Evolutionary conservation across 2,113 vertebrate species (phyloP).

Genomic region (Lagopus leucura): DNA sequence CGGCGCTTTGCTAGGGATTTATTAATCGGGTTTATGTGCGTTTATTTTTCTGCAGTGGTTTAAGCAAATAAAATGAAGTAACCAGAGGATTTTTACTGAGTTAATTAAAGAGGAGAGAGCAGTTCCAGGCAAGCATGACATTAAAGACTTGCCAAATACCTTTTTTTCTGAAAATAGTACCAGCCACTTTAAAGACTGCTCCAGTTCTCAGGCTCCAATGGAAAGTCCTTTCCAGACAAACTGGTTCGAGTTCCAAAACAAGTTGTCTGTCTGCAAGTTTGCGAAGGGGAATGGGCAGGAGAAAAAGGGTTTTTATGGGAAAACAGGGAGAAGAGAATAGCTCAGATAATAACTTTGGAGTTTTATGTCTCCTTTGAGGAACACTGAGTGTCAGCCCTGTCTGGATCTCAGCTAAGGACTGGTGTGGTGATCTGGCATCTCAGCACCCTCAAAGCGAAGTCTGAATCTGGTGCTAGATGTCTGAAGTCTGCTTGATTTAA

Average conservation of each 20-base stretch:
- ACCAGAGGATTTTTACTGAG: slow-evolving; percentile 55
- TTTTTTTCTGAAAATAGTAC: slow-evolving; percentile 60
- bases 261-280: neutral
- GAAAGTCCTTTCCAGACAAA: slow-evolving; percentile 55
- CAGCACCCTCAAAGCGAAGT: neutral
- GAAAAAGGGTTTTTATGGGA: neutral
- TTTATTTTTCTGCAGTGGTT: slow-evolving; percentile 58
- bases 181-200: slow-evolving; percentile 54
- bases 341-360: neutral
- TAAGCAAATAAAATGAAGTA: slow-evolving; percentile 53
- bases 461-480: neutral
- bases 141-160: slow-evolving; percentile 66
- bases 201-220: slow-evolving; percentile 37
- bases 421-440: neutral
- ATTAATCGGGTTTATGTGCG: slow-evolving; percentile 24
- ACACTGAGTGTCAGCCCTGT: neutral
- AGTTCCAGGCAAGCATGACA: slow-evolving; percentile 61
- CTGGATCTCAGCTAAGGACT: neutral
- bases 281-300: neutral
- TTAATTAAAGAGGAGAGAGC: slow-evolving; percentile 65
- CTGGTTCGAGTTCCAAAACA: slow-evolving; percentile 45
- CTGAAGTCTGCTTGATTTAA: slow-evolving; percentile 6
- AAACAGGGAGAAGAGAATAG: neutral
- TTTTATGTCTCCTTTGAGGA: neutral
- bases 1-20: slow-evolving; percentile 15